Evolutionary conservation across 2,113 vertebrate genomes (phyloP), one percentile per base, ranked within the genome.

Genomic region (Heterotis niloticus): DNA sequence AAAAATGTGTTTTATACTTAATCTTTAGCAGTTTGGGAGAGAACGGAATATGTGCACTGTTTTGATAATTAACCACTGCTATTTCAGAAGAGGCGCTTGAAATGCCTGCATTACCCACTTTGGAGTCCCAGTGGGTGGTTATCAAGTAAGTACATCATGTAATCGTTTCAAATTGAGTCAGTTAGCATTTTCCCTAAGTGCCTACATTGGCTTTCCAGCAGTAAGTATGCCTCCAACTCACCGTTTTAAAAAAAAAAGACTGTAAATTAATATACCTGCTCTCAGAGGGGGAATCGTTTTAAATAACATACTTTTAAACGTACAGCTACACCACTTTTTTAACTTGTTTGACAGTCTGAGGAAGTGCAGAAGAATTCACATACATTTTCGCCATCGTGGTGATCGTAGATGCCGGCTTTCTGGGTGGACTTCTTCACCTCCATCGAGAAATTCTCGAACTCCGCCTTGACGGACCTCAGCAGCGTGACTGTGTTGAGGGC

Each of bases 391-490:
- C 95, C 96, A 84, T 95, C 94, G 17, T 90, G 81, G 81, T 89
- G 90, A 81, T 88, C 90, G 10, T 79, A 77, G 65, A 95, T 86
- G 11, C 92, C 93, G 62, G 88, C 86, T 79, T 92, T 93, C 88
- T 96, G 92, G 76, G 91, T 85, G 82, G 95, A 95, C 87, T 88
- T 95, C 87, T 93, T 96, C 91, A 99, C 94, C 83, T 98, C 95
- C 80, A 95, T 83, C 66, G 96, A 95, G 93, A 99, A 99, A 84
- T 94, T 95, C 87, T 98, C 95, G 90, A 98, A 99, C 85, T 99
- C 96, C 0, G 96, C 95, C 85, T 98, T 99, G 86, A 96, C 91
- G 0, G 96, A 94, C 89, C 95, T 94, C 86, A 99, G 93, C 81
- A 99, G 91, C 0, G 98, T 99, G 82, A 99, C 75, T 0, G 95